Evolutionary conservation across 2,113 vertebrate species (phyloP), one percentile per base, ranked within the genome.

Genomic region (Nerophis ophidion): DNA sequence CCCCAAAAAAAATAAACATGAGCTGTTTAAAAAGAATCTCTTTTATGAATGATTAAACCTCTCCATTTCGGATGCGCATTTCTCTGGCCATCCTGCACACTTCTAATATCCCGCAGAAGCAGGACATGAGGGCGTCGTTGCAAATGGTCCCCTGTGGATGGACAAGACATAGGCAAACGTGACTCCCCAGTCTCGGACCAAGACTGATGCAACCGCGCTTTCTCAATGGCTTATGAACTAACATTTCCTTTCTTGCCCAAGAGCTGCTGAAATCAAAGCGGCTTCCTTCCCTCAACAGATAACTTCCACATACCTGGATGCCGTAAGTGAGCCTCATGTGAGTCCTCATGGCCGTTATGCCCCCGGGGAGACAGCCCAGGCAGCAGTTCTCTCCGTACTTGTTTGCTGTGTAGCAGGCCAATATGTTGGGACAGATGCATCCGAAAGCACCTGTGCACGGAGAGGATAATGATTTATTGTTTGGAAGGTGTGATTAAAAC

Each of bases 241-340:
- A 70, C 16, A 49, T 63, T 68, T 77, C 65, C 1, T 12, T n/a
- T 19, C 3, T 49, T 65, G 5, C 26, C 26, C 35, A 72, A 5
- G 70, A 2, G 17, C 11, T 48, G 26, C 2, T 17, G 42, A 49
- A 63, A 60, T 13, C 12, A 8, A 38, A 38, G 8, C 12, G 11
- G 3, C 35, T 5, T 47, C 45, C 16, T 38, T 40, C 6, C 51
- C 8, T 10, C 34, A 16, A 6, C 34, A 36, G 56, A 16, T 16
- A 8, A 59, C 8, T 17, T 19, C 4, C 15, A 66, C 79, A 45
- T 66, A 93, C 92, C 85, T 91, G 81, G 61, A 93, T 92, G 42
- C 90, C 90, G 44, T 91, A 93, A 0, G 92, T 91, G 63, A 92
- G 77, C 55, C 92, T 89, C 90, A 93, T 93, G 44, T 93, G 92